These are phyloP conservation scores for Anthoscopus minutus DNA, from an alignment of 2,113 vertebrate genomes.

Conservation along the genomic window DNA sequence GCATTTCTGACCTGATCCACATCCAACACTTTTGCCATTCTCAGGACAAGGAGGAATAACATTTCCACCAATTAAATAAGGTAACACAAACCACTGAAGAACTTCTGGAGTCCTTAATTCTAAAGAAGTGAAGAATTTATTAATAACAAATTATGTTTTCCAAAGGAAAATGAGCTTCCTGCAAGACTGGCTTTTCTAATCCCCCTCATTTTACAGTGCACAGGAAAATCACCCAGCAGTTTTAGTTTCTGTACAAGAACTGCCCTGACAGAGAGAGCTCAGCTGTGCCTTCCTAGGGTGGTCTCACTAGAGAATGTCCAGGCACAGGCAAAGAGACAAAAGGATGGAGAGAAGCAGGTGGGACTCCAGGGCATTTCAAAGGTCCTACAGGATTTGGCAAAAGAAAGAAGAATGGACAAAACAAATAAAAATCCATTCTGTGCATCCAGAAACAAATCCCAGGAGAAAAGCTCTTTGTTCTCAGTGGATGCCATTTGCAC, in stretches of 20 bases:
- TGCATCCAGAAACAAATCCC: neutral
- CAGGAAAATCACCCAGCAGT: neutral
- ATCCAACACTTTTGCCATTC: neutral
- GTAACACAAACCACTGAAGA: neutral
- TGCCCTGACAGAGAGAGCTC: neutral
- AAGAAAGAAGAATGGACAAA: neutral
- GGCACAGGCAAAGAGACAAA: neutral
- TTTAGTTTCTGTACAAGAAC: neutral
- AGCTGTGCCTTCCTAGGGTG: neutral
- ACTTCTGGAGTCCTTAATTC: neutral
- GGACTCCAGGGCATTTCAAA: neutral
- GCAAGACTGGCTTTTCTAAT: neutral
- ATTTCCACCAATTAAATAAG: neutral
- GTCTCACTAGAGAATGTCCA: neutral
- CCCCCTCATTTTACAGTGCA: neutral
- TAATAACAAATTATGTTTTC: neutral
- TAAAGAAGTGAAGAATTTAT: constrained; percentile 31
- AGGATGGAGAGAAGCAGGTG: neutral
- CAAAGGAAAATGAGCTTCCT: neutral
- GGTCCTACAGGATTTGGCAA: neutral
- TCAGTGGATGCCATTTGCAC: neutral
- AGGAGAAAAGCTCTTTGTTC: neutral
- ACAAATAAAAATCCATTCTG: neutral
- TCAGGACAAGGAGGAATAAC: neutral
- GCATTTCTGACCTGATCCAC: neutral